Evolutionary conservation across 2,113 vertebrate genomes (phyloP), one percentile per base, ranked within the genome.

Genomic region (Gallinago media): DNA sequence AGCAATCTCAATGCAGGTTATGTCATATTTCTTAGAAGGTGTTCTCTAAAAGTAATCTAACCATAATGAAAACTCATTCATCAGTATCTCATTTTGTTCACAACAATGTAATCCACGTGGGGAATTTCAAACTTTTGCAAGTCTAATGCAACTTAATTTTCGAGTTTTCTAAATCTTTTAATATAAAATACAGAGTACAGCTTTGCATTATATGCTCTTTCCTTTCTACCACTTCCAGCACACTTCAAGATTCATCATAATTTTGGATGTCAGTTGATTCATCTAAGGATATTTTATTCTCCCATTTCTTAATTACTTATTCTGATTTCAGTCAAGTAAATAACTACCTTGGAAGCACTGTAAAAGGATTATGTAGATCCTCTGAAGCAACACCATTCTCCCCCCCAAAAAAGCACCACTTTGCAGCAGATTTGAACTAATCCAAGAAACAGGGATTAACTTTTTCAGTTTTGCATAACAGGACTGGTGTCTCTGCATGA

Each of bases 401-500:
- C 6, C 10, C 8, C 2, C 5, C 8, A 22, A 52, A 34, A 23
- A 2, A 4, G 21, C 2, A 36, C 2, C 14, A 42, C 25, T 85
- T 55, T 40, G 12, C 8, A 52, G 46, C 9, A 74, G 25, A 61
- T 66, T 4, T 21, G 5, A 85, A 56, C 8, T 52, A 50, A 47
- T 15, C 11, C 22, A 67, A 58, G 26, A 83, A 58, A 58, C 2
- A 79, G 56, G 5, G 11, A 67, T 7, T 1, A 62, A 34, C 6
- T 58, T 79, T 71, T 83, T 23, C 50, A 75, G n/a, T 19, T 67
- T 79, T 0, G 3, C 5, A 0, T 29, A 54, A 25, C 8, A 90
- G 7, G 14, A 66, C 19, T 58, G n/a, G 4, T 44, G 3, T 62
- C 11, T 70, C 29, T 56, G 22, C 12, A 44, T 31, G 2, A 70